A percentile compares a stretch with the other conserved stretches of the same genome.
phyloP scores from a whole-genome alignment of 2,113 vertebrate genomes.

The Etheostoma cragini region DNA sequence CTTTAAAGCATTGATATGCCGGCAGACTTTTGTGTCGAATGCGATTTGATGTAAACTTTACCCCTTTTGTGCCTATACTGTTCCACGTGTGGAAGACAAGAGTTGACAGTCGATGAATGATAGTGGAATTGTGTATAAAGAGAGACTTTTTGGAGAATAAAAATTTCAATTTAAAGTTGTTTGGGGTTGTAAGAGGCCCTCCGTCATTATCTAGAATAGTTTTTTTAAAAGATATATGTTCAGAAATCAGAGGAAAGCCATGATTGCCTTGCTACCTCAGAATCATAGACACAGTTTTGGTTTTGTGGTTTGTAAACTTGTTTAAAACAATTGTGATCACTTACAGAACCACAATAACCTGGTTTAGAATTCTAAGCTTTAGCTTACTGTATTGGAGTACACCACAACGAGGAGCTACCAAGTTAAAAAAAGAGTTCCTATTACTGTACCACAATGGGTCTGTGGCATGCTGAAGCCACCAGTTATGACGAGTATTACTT shows the following conservation, averaged over 20 bases:
- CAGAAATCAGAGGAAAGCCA: conserved; percentile 95
- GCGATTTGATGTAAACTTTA: conserved; percentile 64
- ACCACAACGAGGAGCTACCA: conserved; percentile 79
- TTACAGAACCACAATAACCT: conserved; percentile 70
- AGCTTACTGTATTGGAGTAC: conserved; percentile 80
- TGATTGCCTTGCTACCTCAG: conserved; percentile 99
- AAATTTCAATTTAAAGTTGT: conserved; percentile 70
- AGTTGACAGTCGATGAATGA: conserved; percentile 31
- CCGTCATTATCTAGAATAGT: conserved; percentile 80
- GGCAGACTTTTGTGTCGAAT: conserved; percentile 56
- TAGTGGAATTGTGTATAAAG: conserved; percentile 68
- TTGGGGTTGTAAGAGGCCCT: conserved; percentile 59
- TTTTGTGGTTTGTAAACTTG: conserved; percentile 83
- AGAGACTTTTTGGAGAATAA: conserved; percentile 61
- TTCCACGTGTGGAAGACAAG: conserved; percentile 71
- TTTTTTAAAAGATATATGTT: conserved; percentile 84
- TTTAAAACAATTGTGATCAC: conserved; percentile 67
- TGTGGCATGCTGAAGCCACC: conserved; percentile 82
- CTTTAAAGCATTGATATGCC: conserved; percentile 70
- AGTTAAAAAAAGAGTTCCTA: conserved; percentile 53
- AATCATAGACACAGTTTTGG: conserved; percentile 85
- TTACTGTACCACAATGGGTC: conserved; percentile 83
- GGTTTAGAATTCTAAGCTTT: conserved; percentile 76
- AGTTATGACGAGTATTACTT: conserved; percentile 70
- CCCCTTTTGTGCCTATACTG: conserved; percentile 85